phyloP scores from a whole-genome alignment of 2,888 invertebrate genomes.

The Lithodes maja region DNA sequence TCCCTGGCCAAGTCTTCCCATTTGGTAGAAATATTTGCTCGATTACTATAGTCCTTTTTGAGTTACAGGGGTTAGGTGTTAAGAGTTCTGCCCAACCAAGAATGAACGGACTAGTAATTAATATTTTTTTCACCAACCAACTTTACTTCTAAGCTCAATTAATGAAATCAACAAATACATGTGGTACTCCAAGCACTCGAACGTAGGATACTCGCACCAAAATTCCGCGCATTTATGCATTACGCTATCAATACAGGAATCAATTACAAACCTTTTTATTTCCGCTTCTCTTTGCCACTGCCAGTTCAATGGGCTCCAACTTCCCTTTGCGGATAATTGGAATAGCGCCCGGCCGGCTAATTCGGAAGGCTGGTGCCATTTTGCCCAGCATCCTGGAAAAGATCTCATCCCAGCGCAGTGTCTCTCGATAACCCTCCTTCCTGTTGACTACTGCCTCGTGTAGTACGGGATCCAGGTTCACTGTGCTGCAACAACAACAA shows the following conservation, averaged over 20 bases:
- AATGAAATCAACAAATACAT: no score
- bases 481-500: constrained; percentile 72
- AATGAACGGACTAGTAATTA: no score
- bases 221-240: no score
- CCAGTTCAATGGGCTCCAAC: constrained; percentile 86
- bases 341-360: constrained; percentile 50
- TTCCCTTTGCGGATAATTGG: constrained; percentile 80
- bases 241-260: not conserved
- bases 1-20: no score
- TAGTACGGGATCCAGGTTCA: constrained; percentile 79
- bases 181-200: no score
- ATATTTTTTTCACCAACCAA: no score
- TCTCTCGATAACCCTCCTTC: constrained; percentile 73
- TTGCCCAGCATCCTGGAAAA: constrained; percentile 66
- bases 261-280: constrained; percentile 85
- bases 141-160: no score
- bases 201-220: no score
- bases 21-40: no score
- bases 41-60: no score
- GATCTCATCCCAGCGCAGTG: constrained; percentile 80
- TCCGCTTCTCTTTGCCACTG: constrained; percentile 84
- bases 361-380: constrained; percentile 68
- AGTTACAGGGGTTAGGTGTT: no score
- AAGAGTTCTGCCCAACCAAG: no score
- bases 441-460: constrained; percentile 75